Base-by-base conservation (phyloP, 2,113 vertebrate genomes). In the Scophthalmus maximus region DNA sequence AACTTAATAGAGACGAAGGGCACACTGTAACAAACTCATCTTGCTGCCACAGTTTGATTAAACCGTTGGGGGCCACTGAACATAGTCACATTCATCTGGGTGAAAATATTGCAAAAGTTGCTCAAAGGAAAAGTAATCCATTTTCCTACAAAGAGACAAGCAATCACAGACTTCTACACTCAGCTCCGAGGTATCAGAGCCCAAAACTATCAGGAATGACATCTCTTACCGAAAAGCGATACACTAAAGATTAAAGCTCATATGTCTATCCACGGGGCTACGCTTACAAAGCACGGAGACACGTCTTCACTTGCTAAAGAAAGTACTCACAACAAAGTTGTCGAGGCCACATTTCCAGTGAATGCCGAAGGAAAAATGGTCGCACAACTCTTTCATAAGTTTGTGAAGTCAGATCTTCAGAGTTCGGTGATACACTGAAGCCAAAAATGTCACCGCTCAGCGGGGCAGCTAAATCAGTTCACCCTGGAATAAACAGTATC, bases 21-120 rank as follows among this genome's bases (percentile, higher is more conserved):
- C 46, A 17, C 26, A 9, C 40, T 11, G 32, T 58, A 56, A 30
- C 59, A 67, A 77, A 52, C 55, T 27, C 57, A 27, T 76, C 82
- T 76, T 38, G 23, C 49, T 73, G 76, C 55, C 44, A 20, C 56
- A 32, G 53, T 76, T 66, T 85, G 67, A 90, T 73, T 65, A 74
- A 89, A 77, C 68, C 78, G 60, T 53, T 56, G 25, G 77, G 42
- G 32, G 6, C 15, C 34, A 34, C 69, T 25, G 44, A 82, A 17
- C 68, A 67, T n/a, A 26, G 36, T 30, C 26, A 8, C 44, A 46
- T 82, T 72, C 42, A 77, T 77, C 68, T 52, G 22, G 23, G 8
- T 4, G 32, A 67, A 64, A 69, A 64, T 20, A 46, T 22, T 61
- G 30, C 55, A 50, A 27, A 53, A 79, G 57, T 49, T 60, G 47